Conservation (phyloP, 2,888 invertebrate species). For the Salpingus planirostris region DNA sequence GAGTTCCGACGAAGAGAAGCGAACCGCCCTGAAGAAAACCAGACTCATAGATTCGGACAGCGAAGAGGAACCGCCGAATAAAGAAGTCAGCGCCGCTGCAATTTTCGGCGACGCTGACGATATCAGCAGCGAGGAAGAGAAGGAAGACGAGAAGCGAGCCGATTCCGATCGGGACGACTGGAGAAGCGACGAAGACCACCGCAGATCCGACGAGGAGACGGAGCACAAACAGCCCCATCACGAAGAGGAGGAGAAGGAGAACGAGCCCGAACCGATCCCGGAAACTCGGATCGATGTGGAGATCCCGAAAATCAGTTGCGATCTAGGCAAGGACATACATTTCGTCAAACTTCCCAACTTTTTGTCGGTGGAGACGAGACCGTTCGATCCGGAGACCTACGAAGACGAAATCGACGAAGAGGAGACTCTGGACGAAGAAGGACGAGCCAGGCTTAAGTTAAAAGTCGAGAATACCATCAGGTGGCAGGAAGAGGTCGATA, state of each 20-base stretch:
- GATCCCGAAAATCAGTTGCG: conserved; percentile 90
- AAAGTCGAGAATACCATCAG: conserved; percentile 97
- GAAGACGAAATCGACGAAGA: conserved; percentile 99
- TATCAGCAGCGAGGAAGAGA: conserved; percentile 81
- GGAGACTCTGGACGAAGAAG: conserved; percentile 96
- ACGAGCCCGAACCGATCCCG: conserved; percentile 71
- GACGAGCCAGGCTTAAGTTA: conserved; percentile 79
- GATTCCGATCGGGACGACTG: conserved; percentile 29
- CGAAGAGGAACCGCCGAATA: conserved; percentile 42
- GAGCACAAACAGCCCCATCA: conserved; percentile 21
- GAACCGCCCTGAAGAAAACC: conserved; percentile 41
- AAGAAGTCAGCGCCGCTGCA: conserved; percentile 65
- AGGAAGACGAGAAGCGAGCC: conserved; percentile 27
- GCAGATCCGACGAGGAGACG: conserved; percentile 46
- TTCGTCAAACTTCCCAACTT: conserved; percentile 98
- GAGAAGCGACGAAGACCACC: conserved; percentile 32
- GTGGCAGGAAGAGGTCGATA: conserved; percentile 80
- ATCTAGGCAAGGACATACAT: conserved; percentile 85
- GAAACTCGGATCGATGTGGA: conserved; percentile 95
- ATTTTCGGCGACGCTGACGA: conserved; percentile 91
- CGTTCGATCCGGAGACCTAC: conserved; percentile 89
- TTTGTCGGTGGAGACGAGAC: conserved; percentile 93
- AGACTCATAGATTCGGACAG: conserved; percentile 58
- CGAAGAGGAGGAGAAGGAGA: conserved; percentile 57
- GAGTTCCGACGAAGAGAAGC: conserved; percentile 23